A percentile compares a stretch with the other conserved stretches of the same genome.
Conservation (phyloP, 30 jellyfish, hydroid and myxozoan species). For the Calvadosia cruxmelitensis region DNA sequence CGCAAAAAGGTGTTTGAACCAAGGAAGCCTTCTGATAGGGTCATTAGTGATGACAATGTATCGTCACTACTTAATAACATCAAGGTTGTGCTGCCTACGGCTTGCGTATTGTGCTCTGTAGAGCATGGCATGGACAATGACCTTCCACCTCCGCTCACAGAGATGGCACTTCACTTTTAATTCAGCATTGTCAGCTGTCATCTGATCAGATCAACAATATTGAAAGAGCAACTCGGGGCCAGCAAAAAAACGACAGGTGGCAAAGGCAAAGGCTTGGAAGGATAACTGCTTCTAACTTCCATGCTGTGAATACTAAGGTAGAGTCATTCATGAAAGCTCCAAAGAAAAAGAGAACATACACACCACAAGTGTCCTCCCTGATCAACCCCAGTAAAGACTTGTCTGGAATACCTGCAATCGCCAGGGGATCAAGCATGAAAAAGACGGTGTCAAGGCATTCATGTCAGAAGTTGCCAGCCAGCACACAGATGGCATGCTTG, state of each 20-base stretch:
- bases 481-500: constrained; percentile 8
- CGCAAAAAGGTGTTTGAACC: constrained; percentile 9
- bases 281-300: constrained; percentile 25
- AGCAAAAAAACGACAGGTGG: constrained; percentile 4
- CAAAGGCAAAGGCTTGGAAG: constrained; percentile 18
- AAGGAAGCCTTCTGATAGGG: neutral
- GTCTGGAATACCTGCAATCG: constrained; percentile 7
- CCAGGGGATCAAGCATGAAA: constrained; percentile 12
- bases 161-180: constrained; percentile 13
- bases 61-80: neutral
- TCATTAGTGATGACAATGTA: constrained; percentile 6
- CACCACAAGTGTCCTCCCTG: neutral
- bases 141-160: neutral
- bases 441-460: constrained; percentile 11
- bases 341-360: neutral
- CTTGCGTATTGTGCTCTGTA: neutral
- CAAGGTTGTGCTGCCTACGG: constrained; percentile 1
- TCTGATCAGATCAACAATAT: constrained; percentile 2
- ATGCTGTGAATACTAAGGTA: constrained; percentile 12
- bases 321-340: neutral
- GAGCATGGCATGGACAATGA: constrained; percentile 7
- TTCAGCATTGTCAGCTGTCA: neutral
- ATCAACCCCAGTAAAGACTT: neutral
- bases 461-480: neutral
- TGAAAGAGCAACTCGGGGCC: constrained; percentile 13